Conservation (phyloP, 92 coral and sea anemone species). For the Siderastrea radians region DNA sequence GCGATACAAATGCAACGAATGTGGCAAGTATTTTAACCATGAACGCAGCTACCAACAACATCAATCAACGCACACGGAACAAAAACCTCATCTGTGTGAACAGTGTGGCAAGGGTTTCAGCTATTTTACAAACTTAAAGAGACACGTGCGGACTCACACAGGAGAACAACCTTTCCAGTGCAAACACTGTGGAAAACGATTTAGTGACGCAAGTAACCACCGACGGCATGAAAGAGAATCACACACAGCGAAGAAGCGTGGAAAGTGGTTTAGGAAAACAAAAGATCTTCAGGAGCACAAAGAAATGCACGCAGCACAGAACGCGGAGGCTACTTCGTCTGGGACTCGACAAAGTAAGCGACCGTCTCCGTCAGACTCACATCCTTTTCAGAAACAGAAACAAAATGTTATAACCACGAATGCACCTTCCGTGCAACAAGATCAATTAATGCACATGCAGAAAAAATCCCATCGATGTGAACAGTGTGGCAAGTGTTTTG, state of each 20-base stretch:
- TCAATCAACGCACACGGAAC: background rate
- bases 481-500: background rate
- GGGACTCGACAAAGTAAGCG: too few species aligned
- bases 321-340: too few species aligned
- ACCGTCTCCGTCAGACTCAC: too few species aligned
- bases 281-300: too few species aligned
- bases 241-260: background rate
- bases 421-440: background rate
- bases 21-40: background rate
- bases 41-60: too few species aligned
- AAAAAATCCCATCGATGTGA: background rate
- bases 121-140: background rate
- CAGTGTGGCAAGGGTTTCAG: background rate
- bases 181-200: background rate
- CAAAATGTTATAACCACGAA: too few species aligned
- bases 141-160: background rate
- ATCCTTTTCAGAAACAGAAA: too few species aligned
- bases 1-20: background rate
- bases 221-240: background rate
- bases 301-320: too few species aligned
- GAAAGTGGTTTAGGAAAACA: background rate
- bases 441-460: background rate
- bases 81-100: background rate
- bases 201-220: background rate
- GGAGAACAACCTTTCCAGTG: background rate